Evolutionary conservation across 2,797 vertebrate genomes (phyloP).

Genomic region (Synanceia verrucosa): DNA sequence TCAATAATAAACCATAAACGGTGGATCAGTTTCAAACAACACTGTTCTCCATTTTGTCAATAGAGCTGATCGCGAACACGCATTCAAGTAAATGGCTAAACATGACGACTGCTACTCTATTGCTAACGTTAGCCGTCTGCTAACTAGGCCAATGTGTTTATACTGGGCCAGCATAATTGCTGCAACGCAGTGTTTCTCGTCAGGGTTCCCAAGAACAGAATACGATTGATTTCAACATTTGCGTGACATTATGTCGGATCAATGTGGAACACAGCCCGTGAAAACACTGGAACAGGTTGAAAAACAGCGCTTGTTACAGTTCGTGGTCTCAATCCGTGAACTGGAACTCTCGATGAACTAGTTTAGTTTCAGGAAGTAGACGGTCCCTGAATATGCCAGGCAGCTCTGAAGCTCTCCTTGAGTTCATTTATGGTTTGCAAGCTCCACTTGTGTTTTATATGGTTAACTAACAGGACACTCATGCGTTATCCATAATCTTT

Average conservation of each 20-base stretch:
- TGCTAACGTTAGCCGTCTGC: conserved; percentile 30
- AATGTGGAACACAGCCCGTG: fast-evolving
- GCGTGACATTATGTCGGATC: fast-evolving
- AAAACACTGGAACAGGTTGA: fast-evolving
- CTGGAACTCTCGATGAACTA: conserved; percentile 25
- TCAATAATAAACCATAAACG: conserved; percentile 7
- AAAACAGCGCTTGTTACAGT: not conserved
- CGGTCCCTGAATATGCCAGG: conserved; percentile 45
- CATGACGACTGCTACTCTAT: fast-evolving
- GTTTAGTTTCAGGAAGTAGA: conserved; percentile 70
- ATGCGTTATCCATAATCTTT: not conserved
- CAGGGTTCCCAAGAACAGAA: not conserved
- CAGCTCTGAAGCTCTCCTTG: conserved; percentile 31
- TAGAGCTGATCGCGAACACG: fast-evolving
- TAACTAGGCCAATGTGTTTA: conserved; percentile 70
- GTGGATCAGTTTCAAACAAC: fast-evolving
- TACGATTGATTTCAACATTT: not conserved
- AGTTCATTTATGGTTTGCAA: conserved; percentile 35
- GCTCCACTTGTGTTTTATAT: conserved; percentile 6
- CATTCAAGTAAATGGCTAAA: not conserved
- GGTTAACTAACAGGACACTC: not conserved
- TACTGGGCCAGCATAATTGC: conserved; percentile 59
- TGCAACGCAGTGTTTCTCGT: conserved; percentile 35
- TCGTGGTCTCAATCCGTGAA: not conserved
- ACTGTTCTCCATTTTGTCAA: fast-evolving